These are phyloP conservation scores for Meriones psammophilus DNA, from an alignment of 2,797 vertebrate genomes.

Conservation along the genomic window DNA sequence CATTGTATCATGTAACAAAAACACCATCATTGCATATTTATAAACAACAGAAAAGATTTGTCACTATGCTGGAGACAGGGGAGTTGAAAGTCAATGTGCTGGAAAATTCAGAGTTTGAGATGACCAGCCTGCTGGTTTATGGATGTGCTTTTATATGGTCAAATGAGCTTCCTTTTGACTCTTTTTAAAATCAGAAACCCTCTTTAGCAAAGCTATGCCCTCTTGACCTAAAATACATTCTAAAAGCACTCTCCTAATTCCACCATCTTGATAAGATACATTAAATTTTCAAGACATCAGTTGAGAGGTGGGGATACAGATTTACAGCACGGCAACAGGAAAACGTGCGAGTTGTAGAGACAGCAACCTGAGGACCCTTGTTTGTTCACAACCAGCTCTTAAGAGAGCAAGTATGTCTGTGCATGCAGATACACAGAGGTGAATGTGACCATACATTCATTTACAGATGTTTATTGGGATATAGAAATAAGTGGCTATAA, in stretches of 20 bases:
- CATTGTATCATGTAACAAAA: not conserved
- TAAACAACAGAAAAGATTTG: not conserved
- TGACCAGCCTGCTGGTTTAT: not conserved
- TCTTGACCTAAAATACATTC: not conserved
- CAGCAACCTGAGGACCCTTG: not conserved
- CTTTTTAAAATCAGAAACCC: not conserved
- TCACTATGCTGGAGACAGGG: not conserved
- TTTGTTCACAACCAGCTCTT: not conserved
- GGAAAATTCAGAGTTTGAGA: not conserved
- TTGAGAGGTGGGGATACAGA: not conserved
- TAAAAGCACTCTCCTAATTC: not conserved
- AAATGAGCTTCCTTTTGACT: not conserved
- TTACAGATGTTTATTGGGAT: not conserved
- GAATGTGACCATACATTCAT: not conserved
- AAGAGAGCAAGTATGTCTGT: not conserved
- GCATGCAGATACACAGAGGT: too few species aligned
- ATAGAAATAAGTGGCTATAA: slow-evolving; percentile 10
- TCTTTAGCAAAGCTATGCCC: not conserved
- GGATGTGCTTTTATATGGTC: not conserved
- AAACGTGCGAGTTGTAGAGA: not conserved
- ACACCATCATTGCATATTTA: not conserved
- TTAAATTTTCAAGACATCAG: not conserved
- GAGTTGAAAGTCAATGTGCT: not conserved
- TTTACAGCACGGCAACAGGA: not conserved
- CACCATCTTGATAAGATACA: not conserved